Conservation (phyloP, 2,113 vertebrate genomes). For the Plecotus auritus region DNA sequence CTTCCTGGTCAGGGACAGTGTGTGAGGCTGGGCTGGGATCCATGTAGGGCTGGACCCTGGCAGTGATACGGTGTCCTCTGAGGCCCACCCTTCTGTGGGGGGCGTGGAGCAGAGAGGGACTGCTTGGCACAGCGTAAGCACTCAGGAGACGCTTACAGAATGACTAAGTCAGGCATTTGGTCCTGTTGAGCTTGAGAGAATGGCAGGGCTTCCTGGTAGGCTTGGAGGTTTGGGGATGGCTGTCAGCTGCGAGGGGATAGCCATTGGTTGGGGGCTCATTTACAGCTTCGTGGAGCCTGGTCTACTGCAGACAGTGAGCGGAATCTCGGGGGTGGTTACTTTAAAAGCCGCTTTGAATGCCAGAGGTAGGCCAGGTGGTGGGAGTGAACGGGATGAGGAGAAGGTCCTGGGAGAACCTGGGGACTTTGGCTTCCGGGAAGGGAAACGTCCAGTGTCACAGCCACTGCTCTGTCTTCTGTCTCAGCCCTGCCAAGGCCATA, state of each 20-base stretch:
- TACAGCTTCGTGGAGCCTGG: neutral
- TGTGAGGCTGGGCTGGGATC: neutral
- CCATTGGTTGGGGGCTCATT: neutral
- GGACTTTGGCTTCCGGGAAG: neutral
- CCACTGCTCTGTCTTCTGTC: neutral
- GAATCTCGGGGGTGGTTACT: neutral
- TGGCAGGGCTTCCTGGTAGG: neutral
- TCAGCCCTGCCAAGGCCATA: neutral
- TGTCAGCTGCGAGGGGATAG: neutral
- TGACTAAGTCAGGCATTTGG: neutral
- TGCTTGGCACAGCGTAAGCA: accelerated
- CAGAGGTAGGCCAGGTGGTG: neutral
- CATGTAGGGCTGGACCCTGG: neutral
- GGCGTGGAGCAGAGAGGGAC: neutral
- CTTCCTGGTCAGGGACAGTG: neutral
- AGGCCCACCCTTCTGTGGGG: neutral
- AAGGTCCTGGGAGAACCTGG: neutral
- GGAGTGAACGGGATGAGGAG: neutral
- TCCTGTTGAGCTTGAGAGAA: neutral
- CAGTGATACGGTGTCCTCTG: neutral
- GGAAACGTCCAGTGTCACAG: neutral
- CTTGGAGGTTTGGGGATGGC: neutral
- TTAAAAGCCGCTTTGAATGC: neutral
- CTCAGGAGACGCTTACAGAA: neutral
- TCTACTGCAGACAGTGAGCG: neutral